These are phyloP conservation scores for Caenorhabditis parvicauda DNA, from an alignment of 2,888 invertebrate genomes.

Conservation along the genomic window DNA sequence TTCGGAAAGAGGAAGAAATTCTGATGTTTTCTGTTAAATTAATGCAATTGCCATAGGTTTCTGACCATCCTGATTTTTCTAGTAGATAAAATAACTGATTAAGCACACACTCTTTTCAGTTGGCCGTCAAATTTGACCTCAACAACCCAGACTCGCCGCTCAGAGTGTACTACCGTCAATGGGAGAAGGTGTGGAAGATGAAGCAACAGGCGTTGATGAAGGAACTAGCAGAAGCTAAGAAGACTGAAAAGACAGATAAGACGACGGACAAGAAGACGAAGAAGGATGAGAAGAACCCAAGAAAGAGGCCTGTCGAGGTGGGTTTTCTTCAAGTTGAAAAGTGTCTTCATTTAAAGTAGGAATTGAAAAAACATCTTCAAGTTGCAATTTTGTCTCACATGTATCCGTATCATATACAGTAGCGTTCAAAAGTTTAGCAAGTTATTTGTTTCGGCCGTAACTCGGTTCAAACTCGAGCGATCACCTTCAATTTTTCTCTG, in stretches of 20 bases:
- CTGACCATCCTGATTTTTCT: background rate
- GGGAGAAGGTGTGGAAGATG: constrained; percentile 47
- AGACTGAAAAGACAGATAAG: background rate
- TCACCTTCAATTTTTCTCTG: too few relatives aligned
- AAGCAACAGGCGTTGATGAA: constrained; percentile 17
- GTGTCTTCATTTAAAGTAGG: too few relatives aligned
- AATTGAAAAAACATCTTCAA: background rate
- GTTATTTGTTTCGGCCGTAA: too few relatives aligned
- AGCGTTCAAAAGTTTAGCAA: too few relatives aligned
- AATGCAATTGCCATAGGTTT: background rate
- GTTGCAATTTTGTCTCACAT: too few relatives aligned
- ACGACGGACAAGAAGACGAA: constrained; percentile 18
- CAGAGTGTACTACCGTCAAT: constrained; percentile 37
- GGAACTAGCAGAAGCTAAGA: background rate
- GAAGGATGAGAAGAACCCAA: constrained; percentile 10
- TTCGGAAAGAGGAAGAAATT: background rate
- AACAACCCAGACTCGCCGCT: constrained; percentile 39
- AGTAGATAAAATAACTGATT: background rate
- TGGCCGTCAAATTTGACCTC: constrained; percentile 33
- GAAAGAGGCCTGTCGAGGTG: constrained; percentile 6
- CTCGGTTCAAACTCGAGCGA: too few relatives aligned
- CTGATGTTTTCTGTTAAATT: background rate
- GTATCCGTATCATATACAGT: too few relatives aligned
- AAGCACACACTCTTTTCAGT: constrained; percentile 17
- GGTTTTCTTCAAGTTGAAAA: background rate